These are phyloP conservation scores for Zoanthus sansibaricus DNA, from an alignment of 92 coral and sea anemone species.

Conservation along the genomic window DNA sequence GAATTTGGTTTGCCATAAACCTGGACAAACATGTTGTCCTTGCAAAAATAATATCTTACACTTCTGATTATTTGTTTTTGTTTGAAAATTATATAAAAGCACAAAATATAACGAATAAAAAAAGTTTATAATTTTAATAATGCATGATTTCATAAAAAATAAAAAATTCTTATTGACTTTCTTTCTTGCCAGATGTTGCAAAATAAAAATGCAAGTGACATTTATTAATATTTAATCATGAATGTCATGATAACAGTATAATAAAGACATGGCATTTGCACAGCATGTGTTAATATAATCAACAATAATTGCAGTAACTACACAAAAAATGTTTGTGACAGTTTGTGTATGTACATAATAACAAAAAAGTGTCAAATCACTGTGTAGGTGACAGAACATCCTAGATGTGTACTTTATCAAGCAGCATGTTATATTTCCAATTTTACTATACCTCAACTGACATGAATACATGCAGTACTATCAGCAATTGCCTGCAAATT, in stretches of 20 bases:
- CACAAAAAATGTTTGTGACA: not conserved
- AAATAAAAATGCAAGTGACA: not conserved
- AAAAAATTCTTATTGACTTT: not conserved
- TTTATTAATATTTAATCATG: not conserved
- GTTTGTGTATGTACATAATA: not conserved
- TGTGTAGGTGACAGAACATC: not conserved
- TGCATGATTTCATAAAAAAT: not conserved
- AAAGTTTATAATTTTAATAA: not conserved
- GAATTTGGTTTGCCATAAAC: constrained; percentile 27
- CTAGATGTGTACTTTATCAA: too few species aligned
- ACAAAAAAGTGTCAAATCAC: not conserved
- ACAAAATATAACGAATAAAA: not conserved
- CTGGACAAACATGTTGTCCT: constrained; percentile 26
- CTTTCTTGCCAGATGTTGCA: not conserved
- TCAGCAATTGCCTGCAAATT: too few species aligned
- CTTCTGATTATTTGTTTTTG: not conserved
- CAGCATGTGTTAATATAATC: not conserved
- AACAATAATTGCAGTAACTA: not conserved
- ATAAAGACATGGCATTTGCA: not conserved
- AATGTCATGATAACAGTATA: not conserved
- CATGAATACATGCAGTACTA: too few species aligned
- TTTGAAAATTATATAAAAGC: not conserved
- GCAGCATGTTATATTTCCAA: too few species aligned
- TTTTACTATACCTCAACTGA: too few species aligned
- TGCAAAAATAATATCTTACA: not conserved